Conservation (phyloP, 2,888 invertebrate species). For the Ophioninae sp. region DNA sequence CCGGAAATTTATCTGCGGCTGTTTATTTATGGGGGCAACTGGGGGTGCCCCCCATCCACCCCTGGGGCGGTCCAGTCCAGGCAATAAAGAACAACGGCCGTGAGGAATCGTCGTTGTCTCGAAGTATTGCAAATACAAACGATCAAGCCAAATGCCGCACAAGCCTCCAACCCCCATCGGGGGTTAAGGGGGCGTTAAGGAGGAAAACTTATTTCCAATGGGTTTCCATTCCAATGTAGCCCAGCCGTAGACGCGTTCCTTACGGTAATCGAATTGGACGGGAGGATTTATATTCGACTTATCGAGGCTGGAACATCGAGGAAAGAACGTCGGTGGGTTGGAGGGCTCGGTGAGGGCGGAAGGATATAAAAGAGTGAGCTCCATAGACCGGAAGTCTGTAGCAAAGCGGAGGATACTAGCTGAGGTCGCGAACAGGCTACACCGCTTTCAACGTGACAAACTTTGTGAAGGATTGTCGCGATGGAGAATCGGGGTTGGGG, state of each 20-base stretch:
- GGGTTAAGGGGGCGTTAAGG: background rate
- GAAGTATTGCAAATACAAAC: slow-evolving; percentile 40
- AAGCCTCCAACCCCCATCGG: too few species aligned
- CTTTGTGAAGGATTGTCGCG: slow-evolving; percentile 74
- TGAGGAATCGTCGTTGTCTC: slow-evolving; percentile 31
- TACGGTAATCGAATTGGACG: slow-evolving; percentile 76
- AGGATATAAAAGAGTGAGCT: slow-evolving; percentile 6
- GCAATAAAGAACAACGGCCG: slow-evolving; percentile 43
- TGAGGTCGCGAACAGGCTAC: slow-evolving; percentile 15
- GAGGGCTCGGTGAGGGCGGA: slow-evolving; percentile 12
- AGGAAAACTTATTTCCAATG: slow-evolving; percentile 39
- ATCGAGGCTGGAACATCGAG: slow-evolving; percentile 69
- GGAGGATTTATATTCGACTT: slow-evolving; percentile 77
- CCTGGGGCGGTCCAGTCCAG: background rate
- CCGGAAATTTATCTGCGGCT: too few species aligned
- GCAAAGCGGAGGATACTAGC: slow-evolving; percentile 16
- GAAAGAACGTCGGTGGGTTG: slow-evolving; percentile 29
- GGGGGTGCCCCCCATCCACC: too few species aligned
- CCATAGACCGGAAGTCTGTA: slow-evolving; percentile 29
- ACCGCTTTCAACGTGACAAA: slow-evolving; percentile 63
- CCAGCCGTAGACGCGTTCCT: slow-evolving; percentile 65
- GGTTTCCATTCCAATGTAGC: slow-evolving; percentile 43
- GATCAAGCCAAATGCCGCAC: slow-evolving; percentile 9
- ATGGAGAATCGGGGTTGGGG: slow-evolving; percentile 48
- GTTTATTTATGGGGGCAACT: too few species aligned